A percentile compares a stretch with the other conserved stretches of the same genome.
Conservation (phyloP, 92 coral and sea anemone species). For the Actinernus sp. region DNA sequence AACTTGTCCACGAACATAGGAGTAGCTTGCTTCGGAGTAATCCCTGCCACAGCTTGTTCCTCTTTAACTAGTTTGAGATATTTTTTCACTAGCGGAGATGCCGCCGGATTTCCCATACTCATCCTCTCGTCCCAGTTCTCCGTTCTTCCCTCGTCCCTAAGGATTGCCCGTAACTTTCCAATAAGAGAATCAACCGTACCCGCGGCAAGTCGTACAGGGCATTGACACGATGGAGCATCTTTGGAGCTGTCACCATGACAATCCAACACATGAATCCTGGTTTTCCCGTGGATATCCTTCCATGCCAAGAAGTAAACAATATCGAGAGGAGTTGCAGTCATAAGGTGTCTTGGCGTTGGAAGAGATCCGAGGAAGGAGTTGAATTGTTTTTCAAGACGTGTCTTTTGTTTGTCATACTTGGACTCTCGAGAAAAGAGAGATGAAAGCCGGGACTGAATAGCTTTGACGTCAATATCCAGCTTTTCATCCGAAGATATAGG, state of each 20-base stretch:
- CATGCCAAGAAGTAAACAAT: constrained; percentile 23
- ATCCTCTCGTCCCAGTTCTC: constrained; percentile 32
- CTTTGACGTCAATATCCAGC: constrained; percentile 15
- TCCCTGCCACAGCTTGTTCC: constrained; percentile 55
- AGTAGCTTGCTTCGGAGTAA: constrained; percentile 48
- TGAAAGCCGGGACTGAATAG: constrained; percentile 5
- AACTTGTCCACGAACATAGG: constrained; percentile 51
- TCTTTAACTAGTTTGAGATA: constrained; percentile 36
- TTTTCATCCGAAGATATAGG: neutral
- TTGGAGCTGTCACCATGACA: constrained; percentile 5
- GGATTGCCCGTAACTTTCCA: constrained; percentile 40
- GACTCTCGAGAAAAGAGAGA: neutral
- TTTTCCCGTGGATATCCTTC: constrained; percentile 21
- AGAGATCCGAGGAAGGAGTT: constrained; percentile 8
- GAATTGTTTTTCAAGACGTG: constrained; percentile 5
- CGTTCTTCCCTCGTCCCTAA: constrained; percentile 24
- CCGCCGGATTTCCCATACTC: constrained; percentile 41
- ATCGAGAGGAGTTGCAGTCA: constrained; percentile 18
- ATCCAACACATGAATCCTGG: constrained; percentile 4
- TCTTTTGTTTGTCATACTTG: constrained; percentile 36
- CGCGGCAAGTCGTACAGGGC: constrained; percentile 24
- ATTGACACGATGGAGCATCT: constrained; percentile 5
- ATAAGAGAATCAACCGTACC: constrained; percentile 55
- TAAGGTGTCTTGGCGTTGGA: constrained; percentile 12
- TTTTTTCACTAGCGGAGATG: constrained; percentile 13